phyloP scores from a whole-genome alignment of 2,113 vertebrate genomes.

The Orientallactaga bullata region DNA sequence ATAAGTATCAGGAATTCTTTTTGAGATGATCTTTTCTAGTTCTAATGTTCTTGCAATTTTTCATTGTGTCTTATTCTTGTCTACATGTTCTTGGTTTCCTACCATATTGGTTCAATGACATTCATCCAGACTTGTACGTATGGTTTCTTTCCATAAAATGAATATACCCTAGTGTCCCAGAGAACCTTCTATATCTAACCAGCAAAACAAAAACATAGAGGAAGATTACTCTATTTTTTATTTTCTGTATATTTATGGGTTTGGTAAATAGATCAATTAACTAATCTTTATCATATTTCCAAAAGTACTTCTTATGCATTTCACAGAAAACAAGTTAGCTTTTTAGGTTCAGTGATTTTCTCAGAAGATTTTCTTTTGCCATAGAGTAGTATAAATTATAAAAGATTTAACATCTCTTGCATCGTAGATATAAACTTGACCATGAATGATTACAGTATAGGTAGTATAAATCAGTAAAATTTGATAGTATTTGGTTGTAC shows the following conservation, averaged over 20 bases:
- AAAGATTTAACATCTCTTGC: background rate
- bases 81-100: background rate
- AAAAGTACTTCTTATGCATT: background rate
- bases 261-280: background rate
- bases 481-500: background rate
- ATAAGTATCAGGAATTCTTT: background rate
- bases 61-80: background rate
- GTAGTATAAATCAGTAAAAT: background rate
- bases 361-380: background rate
- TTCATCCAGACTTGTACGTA: background rate
- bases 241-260: background rate
- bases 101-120: background rate
- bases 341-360: background rate
- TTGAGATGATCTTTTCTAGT: background rate
- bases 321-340: background rate
- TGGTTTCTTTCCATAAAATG: background rate
- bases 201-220: conserved; percentile 27
- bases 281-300: background rate
- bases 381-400: background rate
- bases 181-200: background rate
- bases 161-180: background rate
- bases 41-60: background rate
- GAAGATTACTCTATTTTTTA: background rate
- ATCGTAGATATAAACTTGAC: background rate
- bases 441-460: background rate